Conservation (phyloP, 1,140 invertebrate species). For the Melanaphis sacchari region DNA sequence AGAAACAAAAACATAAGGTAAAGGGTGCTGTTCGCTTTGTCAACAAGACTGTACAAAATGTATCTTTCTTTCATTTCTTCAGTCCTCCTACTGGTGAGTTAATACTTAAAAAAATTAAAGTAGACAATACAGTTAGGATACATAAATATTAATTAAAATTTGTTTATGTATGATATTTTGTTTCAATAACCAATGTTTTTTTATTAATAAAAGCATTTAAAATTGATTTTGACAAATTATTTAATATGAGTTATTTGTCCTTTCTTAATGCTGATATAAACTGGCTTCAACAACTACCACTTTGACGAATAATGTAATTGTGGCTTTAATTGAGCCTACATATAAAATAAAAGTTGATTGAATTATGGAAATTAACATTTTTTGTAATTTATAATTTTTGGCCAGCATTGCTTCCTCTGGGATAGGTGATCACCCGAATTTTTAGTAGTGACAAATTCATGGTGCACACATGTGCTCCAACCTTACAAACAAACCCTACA, state of each 20-base stretch:
- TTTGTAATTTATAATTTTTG: not conserved
- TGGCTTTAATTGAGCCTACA: constrained; percentile 57
- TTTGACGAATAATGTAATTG: constrained; percentile 30
- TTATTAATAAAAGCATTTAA: not conserved
- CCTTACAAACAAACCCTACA: too few relatives aligned
- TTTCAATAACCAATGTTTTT: not conserved
- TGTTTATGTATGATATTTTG: not conserved
- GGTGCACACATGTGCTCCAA: too few relatives aligned
- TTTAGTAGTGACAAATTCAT: too few relatives aligned
- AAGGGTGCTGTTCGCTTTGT: constrained; percentile 90
- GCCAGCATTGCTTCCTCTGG: too few relatives aligned
- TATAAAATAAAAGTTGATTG: not conserved
- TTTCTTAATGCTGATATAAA: constrained; percentile 25
- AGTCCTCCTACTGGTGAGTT: constrained; percentile 77
- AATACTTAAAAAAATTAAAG: not conserved
- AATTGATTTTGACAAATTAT: not conserved
- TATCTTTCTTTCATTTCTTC: constrained; percentile 99
- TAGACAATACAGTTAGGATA: not conserved
- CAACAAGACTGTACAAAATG: constrained; percentile 90
- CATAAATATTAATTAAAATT: not conserved
- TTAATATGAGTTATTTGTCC: not conserved
- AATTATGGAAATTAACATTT: not conserved
- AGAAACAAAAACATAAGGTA: constrained; percentile 98
- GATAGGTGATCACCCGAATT: too few relatives aligned
- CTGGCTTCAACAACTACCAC: constrained; percentile 52